phyloP scores from a whole-genome alignment of 2,888 invertebrate species.

The Drosophila anomalata region DNA sequence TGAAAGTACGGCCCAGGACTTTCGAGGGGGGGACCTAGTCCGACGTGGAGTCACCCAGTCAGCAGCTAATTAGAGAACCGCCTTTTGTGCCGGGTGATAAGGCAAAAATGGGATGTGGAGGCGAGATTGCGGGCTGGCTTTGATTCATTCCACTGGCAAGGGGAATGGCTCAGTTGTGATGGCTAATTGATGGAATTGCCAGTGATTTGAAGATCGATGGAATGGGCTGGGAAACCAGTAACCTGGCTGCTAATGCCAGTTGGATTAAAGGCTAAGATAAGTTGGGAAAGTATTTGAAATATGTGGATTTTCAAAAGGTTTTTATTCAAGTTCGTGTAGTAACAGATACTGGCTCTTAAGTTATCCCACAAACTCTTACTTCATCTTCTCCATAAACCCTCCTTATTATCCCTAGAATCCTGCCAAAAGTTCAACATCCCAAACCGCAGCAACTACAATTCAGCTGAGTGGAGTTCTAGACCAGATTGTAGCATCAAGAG shows the following conservation, averaged over 20 bases:
- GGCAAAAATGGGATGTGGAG: conserved; percentile 48
- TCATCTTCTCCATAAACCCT: neutral
- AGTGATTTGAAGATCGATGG: conserved; percentile 4
- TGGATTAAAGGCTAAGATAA: neutral
- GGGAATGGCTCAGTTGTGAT: conserved; percentile 33
- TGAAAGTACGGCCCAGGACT: conserved; percentile 4
- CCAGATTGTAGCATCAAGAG: conserved; percentile 4
- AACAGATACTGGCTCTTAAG: neutral
- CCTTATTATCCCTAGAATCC: conserved; percentile 5
- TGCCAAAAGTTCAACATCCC: conserved; percentile 28
- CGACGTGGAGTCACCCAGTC: conserved; percentile 33
- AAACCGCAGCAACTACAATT: conserved; percentile 32
- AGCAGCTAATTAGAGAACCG: conserved; percentile 69
- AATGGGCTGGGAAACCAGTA: conserved; percentile 20
- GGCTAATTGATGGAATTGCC: conserved; percentile 62
- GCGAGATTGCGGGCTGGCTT: conserved; percentile 33
- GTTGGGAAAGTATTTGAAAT: conserved; percentile 1
- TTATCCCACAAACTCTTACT: neutral
- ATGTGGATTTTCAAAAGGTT: neutral
- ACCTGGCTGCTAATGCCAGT: neutral
- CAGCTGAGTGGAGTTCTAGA: conserved; percentile 29
- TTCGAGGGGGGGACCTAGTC: conserved; percentile 1
- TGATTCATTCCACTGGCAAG: conserved; percentile 16
- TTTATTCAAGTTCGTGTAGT: neutral
- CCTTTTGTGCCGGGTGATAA: conserved; percentile 47